Base-by-base conservation (phyloP, 2,113 vertebrate genomes). In the Cisticola juncidis region DNA sequence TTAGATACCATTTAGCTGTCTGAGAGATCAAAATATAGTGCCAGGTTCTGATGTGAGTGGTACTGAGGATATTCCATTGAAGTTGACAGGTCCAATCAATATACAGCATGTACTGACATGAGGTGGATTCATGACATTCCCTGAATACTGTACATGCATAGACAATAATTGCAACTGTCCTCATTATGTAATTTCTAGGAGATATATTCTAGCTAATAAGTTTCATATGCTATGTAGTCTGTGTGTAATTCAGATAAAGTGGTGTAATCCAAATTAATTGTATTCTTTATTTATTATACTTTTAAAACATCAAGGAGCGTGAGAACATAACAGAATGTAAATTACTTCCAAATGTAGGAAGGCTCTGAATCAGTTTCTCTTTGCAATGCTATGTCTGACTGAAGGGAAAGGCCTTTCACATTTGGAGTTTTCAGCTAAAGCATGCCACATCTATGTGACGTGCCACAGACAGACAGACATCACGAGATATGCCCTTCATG, bases 1-100 rank as follows among this genome's bases (percentile, higher is more conserved):
- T 96, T 88, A 74, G 72, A 42, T 90, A 96, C 78, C 64, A 95
- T 96, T 94, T 93, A 90, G 80, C 80, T 97, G 88, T 96, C 93
- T 90, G 71, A 78, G 80, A 78, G 31, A 94, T 96, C 90, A 96
- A 95, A 96, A 95, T 92, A 86, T 57, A 93, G 79, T 74, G 86
- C 92, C 85, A 92, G 76, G 36, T 90, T 94, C 85, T 93, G 56
- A 88, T 90, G 76, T 57, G 79, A 95, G n/a, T 88, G 95, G 60
- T 73, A 78, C 44, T 88, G 56, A 81, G 69, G 48, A 56, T 83
- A 78, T 40, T 78, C 64, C 71, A 81, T 74, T 86, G 92, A 86
- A 95, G 81, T 47, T 90, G 92, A 86, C 79, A 91, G 62, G 47
- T 61, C 81, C 88, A 90, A 86, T 97, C 94, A 95, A 81, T 80